Base-by-base conservation (phyloP, 2,113 vertebrate species). In the Brachyistius frenatus region DNA sequence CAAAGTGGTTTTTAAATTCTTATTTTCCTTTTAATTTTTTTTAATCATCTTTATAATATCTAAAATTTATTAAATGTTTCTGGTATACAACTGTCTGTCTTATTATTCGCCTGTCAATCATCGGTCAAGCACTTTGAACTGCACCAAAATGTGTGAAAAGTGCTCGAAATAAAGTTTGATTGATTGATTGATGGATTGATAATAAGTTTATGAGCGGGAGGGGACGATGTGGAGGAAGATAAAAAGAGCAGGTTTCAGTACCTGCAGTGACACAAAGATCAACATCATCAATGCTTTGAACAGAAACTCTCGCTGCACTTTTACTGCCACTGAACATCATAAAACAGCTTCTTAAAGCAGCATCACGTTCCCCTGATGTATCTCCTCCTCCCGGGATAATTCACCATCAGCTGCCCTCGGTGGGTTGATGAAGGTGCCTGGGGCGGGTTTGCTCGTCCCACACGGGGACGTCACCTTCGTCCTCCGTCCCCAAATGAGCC, bases 311-410 rank as follows among this genome's bases (percentile, higher is more conserved):
- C 62, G 33, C 3, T 41, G 9, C 56, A 0, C 36, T 73, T 49
- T 14, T 53, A 47, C 79, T 72, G 73, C 73, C 71, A 54, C 31
- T 55, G 76, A 10, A 61, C 64, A 13, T 58, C 63, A 75, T 67
- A 46, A 73, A 85, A 60, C 13, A 32, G 60, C 69, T 76, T 61
- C 70, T 69, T 53, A 50, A 71, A 71, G 16, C 2, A 41, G 58
- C 67, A 53, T 46, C 64, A 71, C 57, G 66, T 70, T 66, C 64
- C 39, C 9, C 44, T 50, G 53, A 84, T 72, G 70, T 1, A 61
- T 56, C 49, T 49, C 57, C 54, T 50, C 55, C 44, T 73, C 32
- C 58, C 9, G 0, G 76, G 47, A 58, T 71, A 66, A 76, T 82
- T 66, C 41, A 62, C 13, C 66, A 32, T 65, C 53, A 56, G 66